Base-by-base conservation (phyloP, 2,888 invertebrate species). In the Coecobrya sp. region DNA sequence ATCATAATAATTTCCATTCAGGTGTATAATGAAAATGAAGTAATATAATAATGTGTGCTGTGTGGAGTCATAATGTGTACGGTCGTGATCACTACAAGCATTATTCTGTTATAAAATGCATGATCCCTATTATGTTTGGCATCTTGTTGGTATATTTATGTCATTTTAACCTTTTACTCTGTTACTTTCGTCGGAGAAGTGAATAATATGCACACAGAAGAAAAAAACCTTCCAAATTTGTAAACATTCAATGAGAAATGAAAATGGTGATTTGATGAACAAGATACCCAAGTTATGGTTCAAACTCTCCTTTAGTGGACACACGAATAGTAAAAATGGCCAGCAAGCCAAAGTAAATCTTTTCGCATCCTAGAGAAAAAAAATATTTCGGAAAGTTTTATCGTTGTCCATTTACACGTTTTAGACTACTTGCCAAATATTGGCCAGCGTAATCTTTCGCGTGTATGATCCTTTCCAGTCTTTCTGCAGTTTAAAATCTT, bases 201-300 rank as follows among this genome's bases (percentile, higher is more conserved):
- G 30, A 19, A 81, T 16, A 45, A 45, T 22, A 4, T 5, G 11
- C 49, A 49, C 25, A 76, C 11, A 49, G 19, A 22, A 1, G 19
- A 59, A 86, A 86, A 86, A 42, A 42, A 5, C n/a, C 79, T 79
- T 88, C 88, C 88, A 88, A 88, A 88, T 87, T 76, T 59, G 87
- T 81, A 79, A 49, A 76, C 49, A 76, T 55, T 73, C 65, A 65
- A 49, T 79, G 81, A 36, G 30, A 8, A 27, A 62, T 65, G 36
- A 62, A 79, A 49, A 65, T 73, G 22, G 30, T 16, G 19, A 55
- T 86, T 70, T 86, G 86, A 70, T 70, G 70, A 86, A 52, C 68
- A 86, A 86, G 86, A 86, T 85, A 65, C 52, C 10, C 55, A 36
- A 76, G 22, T 73, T 86, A 70, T 73, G 87, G 36, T 76, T 59